Base-by-base conservation (phyloP, 2,113 vertebrate species). In the Hystrix cristata region DNA sequence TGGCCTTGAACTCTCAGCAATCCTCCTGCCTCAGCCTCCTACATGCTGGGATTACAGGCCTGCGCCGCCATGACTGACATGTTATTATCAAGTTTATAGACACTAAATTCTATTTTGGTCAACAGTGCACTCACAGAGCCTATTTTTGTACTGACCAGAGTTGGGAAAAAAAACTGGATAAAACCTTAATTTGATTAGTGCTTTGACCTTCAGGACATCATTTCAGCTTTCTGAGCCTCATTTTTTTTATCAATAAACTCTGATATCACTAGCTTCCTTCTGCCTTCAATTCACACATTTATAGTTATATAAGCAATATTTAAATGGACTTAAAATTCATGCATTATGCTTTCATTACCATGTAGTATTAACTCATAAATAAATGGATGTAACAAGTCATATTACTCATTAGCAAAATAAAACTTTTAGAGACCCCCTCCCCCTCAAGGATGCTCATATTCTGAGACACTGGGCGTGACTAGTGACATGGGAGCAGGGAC, bases 181-280 rank as follows among this genome's bases (percentile, higher is more conserved):
- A 46, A 18, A 46, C 46, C 43, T 43, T 74, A 57, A 29, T 7
- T 7, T 38, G 1, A 74, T 89, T 15, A 83, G 6, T 21, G 7
- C 27, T 74, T 15, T 64, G 51, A 93, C 18, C 14, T 43, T 60
- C 31, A 5, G 53, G 3, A 69, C 1, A 19, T n/a, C 14, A 67
- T 69, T 85, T 84, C 13, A 55, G 74, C 34, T n/a, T 81, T 92
- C 10, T 53, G 15, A 67, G 3, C 0, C 1, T 91, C 60, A 60
- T 65, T 96, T 94, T 80, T 38, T 92, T 64, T 46, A 53, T 81
- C 59, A 94, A 15, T 74, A 82, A 67, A 90, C 86, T 89, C 11
- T 2, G 2, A 57, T 60, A 86, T 34, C 1, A 81, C 55, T 53
- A 57, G 7, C 34, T 71, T 25, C 8, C 38, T 89, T 81, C 53